Evolutionary conservation across 2,888 invertebrate species (phyloP).

Genomic region (Caenorhabditis drosophilae): DNA sequence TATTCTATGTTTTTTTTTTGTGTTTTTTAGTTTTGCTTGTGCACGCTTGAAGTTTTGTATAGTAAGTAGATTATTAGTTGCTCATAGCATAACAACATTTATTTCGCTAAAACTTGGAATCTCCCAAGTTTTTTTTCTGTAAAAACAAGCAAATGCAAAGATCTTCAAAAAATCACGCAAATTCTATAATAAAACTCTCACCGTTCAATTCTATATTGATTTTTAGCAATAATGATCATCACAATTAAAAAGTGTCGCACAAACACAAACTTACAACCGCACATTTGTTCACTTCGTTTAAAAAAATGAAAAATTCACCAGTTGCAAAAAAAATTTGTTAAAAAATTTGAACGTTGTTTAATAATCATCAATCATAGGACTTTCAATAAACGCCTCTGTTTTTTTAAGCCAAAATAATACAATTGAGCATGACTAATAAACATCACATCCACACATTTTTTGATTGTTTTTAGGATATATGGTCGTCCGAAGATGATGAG

Average conservation of each 20-base stretch:
- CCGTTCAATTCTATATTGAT: not conserved
- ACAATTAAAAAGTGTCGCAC: not conserved
- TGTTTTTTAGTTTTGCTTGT: conserved; percentile 9
- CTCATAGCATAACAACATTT: no score
- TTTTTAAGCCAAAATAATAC: no score
- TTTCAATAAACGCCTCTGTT: not conserved
- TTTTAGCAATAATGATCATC: not conserved
- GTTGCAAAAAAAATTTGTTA: no score
- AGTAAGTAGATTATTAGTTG: no score
- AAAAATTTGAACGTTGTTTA: no score
- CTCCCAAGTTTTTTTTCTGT: no score
- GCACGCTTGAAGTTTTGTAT: not conserved
- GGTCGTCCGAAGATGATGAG: conserved; percentile 40
- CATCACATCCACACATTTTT: not conserved
- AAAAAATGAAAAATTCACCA: not conserved
- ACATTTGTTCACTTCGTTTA: no score
- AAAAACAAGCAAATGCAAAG: no score
- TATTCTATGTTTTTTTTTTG: conserved; percentile 2
- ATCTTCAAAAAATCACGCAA: not conserved
- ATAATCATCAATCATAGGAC: no score
- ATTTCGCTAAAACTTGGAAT: no score
- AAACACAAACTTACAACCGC: no score
- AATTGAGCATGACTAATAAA: no score
- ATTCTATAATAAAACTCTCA: not conserved
- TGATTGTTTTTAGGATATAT: conserved; percentile 29